Conservation (phyloP, 2,113 vertebrate genomes). For the Pelobates fuscus region DNA sequence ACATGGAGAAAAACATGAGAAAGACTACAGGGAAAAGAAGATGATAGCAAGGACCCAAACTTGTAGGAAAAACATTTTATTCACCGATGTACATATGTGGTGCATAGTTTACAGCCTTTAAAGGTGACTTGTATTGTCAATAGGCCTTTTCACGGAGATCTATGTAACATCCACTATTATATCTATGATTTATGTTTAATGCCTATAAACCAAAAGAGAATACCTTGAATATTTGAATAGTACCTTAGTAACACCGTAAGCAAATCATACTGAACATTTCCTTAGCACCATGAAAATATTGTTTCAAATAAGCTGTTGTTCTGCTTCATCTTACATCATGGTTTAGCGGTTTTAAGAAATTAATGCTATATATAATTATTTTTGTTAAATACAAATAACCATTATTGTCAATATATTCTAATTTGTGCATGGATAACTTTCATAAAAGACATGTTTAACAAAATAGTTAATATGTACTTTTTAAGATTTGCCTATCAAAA, state of each 20-base stretch:
- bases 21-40: slow-evolving; percentile 90
- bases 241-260: slow-evolving; percentile 59
- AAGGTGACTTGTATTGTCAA: slow-evolving; percentile 72
- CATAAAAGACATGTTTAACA: neutral
- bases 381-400: neutral
- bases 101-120: slow-evolving; percentile 87
- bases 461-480: neutral
- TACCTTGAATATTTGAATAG: slow-evolving; percentile 69
- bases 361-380: slow-evolving; percentile 62
- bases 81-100: slow-evolving; percentile 63
- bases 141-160: slow-evolving; percentile 75
- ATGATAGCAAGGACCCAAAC: slow-evolving; percentile 83
- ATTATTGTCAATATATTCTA: slow-evolving; percentile 62
- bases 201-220: slow-evolving; percentile 75
- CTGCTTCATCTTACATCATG: slow-evolving; percentile 73
- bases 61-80: slow-evolving; percentile 79
- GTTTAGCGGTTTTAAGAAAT: slow-evolving; percentile 77
- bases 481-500: too few relatives aligned
- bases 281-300: too few relatives aligned
- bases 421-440: slow-evolving; percentile 61
- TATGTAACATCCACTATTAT: slow-evolving; percentile 83
- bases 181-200: slow-evolving; percentile 79
- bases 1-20: slow-evolving; percentile 85
- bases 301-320: slow-evolving; percentile 64
- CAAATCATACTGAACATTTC: slow-evolving; percentile 42